Conservation (phyloP, 2,888 invertebrate genomes). For the Tinea semifulvella region DNA sequence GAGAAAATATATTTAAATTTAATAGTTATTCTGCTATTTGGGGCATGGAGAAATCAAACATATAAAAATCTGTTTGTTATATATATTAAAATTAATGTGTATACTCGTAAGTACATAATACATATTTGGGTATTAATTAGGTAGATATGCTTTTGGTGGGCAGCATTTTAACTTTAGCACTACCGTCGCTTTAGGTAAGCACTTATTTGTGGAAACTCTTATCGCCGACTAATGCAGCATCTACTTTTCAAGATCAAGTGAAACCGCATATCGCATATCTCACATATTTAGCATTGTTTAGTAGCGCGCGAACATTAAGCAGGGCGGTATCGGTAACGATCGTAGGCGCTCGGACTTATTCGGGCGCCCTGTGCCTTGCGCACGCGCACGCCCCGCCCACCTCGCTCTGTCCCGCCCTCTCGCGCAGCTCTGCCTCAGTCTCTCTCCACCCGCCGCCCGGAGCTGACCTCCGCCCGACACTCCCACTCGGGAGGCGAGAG, state of each 20-base stretch:
- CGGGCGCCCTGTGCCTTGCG: constrained; percentile 29
- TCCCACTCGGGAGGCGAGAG: constrained; percentile 35
- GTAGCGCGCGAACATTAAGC: constrained; percentile 31
- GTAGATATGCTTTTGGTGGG: too few relatives aligned
- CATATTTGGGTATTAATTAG: too few relatives aligned
- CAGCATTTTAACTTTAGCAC: too few relatives aligned
- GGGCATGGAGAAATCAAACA: too few relatives aligned
- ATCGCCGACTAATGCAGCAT: too few relatives aligned
- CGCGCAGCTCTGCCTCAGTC: constrained; percentile 24
- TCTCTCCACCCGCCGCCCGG: constrained; percentile 32
- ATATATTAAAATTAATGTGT: too few relatives aligned
- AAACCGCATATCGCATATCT: constrained; percentile 30
- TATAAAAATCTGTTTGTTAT: too few relatives aligned
- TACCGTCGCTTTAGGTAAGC: too few relatives aligned
- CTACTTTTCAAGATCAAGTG: constrained; percentile 25
- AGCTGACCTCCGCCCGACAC: constrained; percentile 31
- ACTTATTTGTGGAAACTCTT: too few relatives aligned
- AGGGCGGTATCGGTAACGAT: constrained; percentile 49
- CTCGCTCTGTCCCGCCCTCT: constrained; percentile 33
- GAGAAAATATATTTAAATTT: too few relatives aligned
- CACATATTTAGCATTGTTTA: constrained; percentile 39
- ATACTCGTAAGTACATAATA: too few relatives aligned
- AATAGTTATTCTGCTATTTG: too few relatives aligned
- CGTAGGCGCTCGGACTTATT: constrained; percentile 42
- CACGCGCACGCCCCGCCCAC: constrained; percentile 38